Evolutionary conservation across 1,140 invertebrate species (phyloP).

Genomic region (Portunus trituberculatus): DNA sequence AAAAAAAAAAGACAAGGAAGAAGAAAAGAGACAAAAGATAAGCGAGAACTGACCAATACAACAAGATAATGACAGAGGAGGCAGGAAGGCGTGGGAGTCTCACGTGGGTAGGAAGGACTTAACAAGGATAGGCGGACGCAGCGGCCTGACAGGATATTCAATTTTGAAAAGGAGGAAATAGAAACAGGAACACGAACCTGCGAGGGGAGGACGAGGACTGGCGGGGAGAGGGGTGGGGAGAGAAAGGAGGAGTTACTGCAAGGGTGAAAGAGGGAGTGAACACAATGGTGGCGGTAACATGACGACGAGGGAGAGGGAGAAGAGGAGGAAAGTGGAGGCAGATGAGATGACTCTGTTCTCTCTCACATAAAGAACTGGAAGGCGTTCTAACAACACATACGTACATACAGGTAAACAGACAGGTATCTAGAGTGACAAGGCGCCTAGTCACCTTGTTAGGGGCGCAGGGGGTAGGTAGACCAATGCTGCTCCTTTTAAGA

Average conservation of each 20-base stretch:
- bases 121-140: not conserved
- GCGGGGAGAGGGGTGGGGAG: not conserved
- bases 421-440: not conserved
- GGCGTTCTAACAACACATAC: not conserved
- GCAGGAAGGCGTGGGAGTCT: no score
- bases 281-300: constrained; percentile 1
- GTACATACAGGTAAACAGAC: not conserved
- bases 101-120: not conserved
- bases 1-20: no score
- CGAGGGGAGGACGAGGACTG: no score
- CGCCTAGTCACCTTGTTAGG: not conserved
- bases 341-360: not conserved
- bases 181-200: not conserved
- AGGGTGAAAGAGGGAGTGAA: not conserved
- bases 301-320: not conserved
- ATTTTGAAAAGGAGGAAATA: not conserved
- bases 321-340: not conserved
- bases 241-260: not conserved
- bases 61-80: no score
- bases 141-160: not conserved
- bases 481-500: not conserved
- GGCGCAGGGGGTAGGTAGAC: not conserved
- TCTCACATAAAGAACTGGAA: not conserved
- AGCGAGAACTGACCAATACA: no score
- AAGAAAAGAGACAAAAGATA: no score